These are phyloP conservation scores for Muscina levida DNA, from an alignment of 2,888 invertebrate species.

Conservation along the genomic window DNA sequence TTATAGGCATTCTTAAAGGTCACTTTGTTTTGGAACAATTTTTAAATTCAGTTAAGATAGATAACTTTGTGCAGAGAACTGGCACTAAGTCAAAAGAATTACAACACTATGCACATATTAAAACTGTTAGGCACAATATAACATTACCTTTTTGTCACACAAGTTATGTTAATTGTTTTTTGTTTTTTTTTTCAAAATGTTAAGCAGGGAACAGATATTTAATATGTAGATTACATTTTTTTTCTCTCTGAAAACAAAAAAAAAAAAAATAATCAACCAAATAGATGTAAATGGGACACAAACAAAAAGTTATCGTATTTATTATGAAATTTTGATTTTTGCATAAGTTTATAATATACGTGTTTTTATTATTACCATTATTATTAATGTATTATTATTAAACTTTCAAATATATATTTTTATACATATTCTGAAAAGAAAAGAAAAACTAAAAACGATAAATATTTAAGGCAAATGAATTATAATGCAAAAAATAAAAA, in stretches of 20 bases:
- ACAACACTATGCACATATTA: conserved; percentile 60
- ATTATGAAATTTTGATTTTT: neutral
- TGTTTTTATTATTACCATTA: too few relatives aligned
- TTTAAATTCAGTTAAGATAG: too few relatives aligned
- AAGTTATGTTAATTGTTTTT: conserved; percentile 27
- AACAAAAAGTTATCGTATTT: neutral
- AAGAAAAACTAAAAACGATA: neutral
- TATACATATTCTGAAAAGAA: neutral
- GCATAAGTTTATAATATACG: neutral
- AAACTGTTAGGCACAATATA: conserved; percentile 65
- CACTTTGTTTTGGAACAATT: too few relatives aligned
- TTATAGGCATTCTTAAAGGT: too few relatives aligned
- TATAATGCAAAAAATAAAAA: conserved; percentile 28
- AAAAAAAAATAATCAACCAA: too few relatives aligned
- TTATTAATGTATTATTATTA: neutral
- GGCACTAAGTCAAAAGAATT: neutral
- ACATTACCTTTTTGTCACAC: conserved; percentile 41
- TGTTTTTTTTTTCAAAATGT: too few relatives aligned
- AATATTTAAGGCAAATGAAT: neutral
- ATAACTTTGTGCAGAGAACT: too few relatives aligned
- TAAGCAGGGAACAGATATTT: too few relatives aligned
- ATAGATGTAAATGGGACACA: conserved; percentile 26
- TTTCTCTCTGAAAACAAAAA: too few relatives aligned
- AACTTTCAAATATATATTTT: conserved; percentile 35
- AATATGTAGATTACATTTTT: too few relatives aligned